A percentile compares a stretch with the other conserved stretches of the same genome.
Evolutionary conservation across 2,113 vertebrate genomes (phyloP).

Genomic region (Hystrix cristata): DNA sequence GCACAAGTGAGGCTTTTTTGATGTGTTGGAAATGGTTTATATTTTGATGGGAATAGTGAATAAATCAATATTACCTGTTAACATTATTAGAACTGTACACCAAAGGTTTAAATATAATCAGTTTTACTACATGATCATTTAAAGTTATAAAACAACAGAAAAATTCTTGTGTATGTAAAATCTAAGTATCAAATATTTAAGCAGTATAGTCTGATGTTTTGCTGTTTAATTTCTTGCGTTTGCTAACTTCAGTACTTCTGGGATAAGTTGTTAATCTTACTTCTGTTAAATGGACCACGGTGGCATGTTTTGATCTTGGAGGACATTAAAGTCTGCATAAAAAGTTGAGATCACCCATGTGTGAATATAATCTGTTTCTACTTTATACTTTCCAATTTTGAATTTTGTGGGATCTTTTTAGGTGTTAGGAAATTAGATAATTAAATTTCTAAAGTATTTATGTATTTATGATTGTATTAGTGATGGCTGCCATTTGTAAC

Average conservation of each 20-base stretch:
- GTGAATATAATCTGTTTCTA: neutral
- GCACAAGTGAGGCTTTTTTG: neutral
- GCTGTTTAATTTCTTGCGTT: neutral
- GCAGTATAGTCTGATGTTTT: neutral
- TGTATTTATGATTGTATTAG: neutral
- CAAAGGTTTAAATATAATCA: neutral
- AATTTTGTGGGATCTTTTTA: neutral
- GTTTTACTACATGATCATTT: neutral
- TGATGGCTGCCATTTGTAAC: neutral
- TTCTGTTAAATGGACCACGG: neutral
- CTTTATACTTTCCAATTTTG: neutral
- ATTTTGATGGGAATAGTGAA: neutral
- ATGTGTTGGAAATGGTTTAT: neutral
- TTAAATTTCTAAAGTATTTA: neutral
- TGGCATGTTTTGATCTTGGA: neutral
- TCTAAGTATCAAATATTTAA: neutral
- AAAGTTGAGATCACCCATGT: neutral
- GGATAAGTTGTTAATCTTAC: neutral
- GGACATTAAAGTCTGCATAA: neutral
- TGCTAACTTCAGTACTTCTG: neutral
- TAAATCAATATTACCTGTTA: neutral
- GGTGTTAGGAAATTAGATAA: neutral
- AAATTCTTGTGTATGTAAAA: neutral
- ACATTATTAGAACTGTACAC: neutral
- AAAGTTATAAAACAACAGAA: constrained; percentile 1